A percentile compares a stretch with the other conserved stretches of the same genome.
Evolutionary conservation across 2,113 vertebrate genomes (phyloP).

Genomic region (Neolamprologus tretocephalus): DNA sequence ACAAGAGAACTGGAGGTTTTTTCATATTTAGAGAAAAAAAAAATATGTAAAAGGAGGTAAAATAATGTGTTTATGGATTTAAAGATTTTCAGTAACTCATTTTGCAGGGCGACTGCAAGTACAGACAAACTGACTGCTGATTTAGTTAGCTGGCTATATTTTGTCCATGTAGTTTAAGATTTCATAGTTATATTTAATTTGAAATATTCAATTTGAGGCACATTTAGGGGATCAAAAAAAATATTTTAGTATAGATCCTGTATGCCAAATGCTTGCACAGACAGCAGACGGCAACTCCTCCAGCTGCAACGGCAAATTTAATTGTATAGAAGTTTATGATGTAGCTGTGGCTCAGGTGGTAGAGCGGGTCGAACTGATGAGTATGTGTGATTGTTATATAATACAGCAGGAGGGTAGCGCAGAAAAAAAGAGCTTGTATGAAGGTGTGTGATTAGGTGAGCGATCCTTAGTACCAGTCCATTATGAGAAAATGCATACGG

Average conservation of each 20-base stretch:
- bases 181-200: not conserved
- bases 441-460: not conserved
- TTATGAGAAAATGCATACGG: not conserved
- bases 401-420: not conserved
- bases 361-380: not conserved
- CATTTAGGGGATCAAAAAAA: not conserved
- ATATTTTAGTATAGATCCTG: not conserved
- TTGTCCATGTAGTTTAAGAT: not conserved
- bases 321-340: not conserved
- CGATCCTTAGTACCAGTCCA: rapidly evolving
- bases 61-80: not conserved
- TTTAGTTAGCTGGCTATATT: not conserved
- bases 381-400: not conserved
- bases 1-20: not conserved
- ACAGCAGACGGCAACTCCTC: not conserved
- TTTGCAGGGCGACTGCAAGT: not conserved
- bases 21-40: not conserved
- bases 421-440: not conserved
- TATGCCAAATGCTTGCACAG: rapidly evolving
- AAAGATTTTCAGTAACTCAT: not conserved
- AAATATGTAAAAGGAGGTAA: not conserved
- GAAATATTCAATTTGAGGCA: not conserved
- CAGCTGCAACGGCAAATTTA: not conserved
- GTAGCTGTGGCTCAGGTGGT: not conserved
- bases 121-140: rapidly evolving